A percentile compares a stretch with the other conserved stretches of the same genome.
These are phyloP conservation scores for Zingel zingel DNA, from an alignment of 2,113 vertebrate species.

Conservation along the genomic window DNA sequence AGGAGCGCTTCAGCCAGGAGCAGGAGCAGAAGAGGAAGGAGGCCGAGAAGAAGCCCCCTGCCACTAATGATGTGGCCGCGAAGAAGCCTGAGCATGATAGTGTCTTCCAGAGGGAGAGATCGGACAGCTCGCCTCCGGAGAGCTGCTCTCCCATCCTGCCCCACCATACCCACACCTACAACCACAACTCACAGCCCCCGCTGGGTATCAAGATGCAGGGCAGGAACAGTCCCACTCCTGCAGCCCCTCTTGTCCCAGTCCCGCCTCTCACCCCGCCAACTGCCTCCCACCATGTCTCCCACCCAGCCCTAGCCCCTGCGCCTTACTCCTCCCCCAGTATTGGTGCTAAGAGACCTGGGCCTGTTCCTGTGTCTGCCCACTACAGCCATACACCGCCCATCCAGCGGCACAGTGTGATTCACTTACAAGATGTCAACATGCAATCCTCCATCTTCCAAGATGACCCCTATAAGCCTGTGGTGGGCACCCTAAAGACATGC, in stretches of 20 bases:
- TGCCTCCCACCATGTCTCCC: conserved; percentile 62
- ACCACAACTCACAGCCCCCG: conserved; percentile 86
- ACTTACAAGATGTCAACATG: conserved; percentile 91
- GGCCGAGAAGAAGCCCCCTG: conserved; percentile 82
- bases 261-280: conserved; percentile 72
- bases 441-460: conserved; percentile 91
- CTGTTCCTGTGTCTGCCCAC: conserved; percentile 90
- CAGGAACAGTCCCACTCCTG: conserved; percentile 88
- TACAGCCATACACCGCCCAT: conserved; percentile 96
- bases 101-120: conserved; percentile 83
- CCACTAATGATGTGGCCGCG: not conserved
- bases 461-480: conserved; percentile 89
- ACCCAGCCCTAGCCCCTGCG: conserved; percentile 67
- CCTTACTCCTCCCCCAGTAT: conserved; percentile 90
- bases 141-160: conserved; percentile 90
- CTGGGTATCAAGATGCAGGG: conserved; percentile 91
- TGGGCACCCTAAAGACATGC: conserved; percentile 94
- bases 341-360: conserved; percentile 86
- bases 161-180: conserved; percentile 69
- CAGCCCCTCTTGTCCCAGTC: conserved; percentile 65
- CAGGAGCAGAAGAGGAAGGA: conserved; percentile 94
- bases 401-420: conserved; percentile 96
- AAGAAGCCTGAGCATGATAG: conserved; percentile 75
- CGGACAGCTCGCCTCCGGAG: conserved; percentile 89
- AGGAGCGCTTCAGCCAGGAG: conserved; percentile 97